Percentiles rank a stretch among this genome's conserved stretches.
These are phyloP conservation scores for Enteromius paludinosus DNA, from an alignment of 2,797 vertebrate genomes.

Conservation along the genomic window DNA sequence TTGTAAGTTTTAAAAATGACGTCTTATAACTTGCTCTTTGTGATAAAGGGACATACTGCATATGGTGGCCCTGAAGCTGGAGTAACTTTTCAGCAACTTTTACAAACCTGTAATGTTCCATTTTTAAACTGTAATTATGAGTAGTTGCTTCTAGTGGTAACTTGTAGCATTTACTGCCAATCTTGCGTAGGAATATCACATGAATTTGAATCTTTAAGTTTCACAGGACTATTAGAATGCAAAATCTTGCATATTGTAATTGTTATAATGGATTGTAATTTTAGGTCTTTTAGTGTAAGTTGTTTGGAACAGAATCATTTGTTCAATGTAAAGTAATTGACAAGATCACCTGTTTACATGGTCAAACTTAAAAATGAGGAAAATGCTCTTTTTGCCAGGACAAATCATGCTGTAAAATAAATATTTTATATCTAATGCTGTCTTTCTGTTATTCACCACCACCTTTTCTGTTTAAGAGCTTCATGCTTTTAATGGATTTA, in stretches of 20 bases:
- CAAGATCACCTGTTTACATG: conserved; percentile 75
- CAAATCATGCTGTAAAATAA: conserved; percentile 93
- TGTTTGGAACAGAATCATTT: conserved; percentile 75
- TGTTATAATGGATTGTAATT: conserved; percentile 80
- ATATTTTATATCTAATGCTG: conserved; percentile 63
- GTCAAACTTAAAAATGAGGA: conserved; percentile 70
- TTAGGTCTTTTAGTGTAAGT: conserved; percentile 78
- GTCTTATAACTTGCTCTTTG: conserved; percentile 78
- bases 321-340: conserved; percentile 71
- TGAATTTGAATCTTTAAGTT: conserved; percentile 79
- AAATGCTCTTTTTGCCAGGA: conserved; percentile 83
- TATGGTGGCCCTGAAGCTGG: conserved; percentile 77
- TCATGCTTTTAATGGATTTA: background rate
- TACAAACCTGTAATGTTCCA: conserved; percentile 73
- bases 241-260: conserved; percentile 75
- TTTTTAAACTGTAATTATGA: conserved; percentile 77
- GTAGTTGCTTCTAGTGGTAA: conserved; percentile 83
- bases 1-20: conserved; percentile 78
- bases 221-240: conserved; percentile 82
- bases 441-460: conserved; percentile 16
- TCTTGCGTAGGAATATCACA: conserved; percentile 78
- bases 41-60: conserved; percentile 70
- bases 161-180: conserved; percentile 67
- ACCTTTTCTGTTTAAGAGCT: background rate
- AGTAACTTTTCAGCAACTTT: conserved; percentile 76